phyloP scores from a whole-genome alignment of 1,140 invertebrate species.

The Euschistus heros region DNA sequence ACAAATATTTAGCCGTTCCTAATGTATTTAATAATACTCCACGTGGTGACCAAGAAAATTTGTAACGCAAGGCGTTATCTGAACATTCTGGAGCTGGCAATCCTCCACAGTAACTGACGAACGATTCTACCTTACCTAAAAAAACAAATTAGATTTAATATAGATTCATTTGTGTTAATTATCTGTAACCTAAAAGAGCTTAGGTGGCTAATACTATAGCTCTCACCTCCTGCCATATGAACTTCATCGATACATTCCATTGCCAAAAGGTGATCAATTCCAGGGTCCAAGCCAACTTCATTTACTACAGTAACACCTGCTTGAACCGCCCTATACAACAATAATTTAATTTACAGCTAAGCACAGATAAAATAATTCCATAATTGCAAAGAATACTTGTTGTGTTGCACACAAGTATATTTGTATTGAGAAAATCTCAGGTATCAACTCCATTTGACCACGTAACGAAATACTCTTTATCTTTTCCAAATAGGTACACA shows the following conservation, averaged over 20 bases:
- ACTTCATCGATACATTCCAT: slow-evolving; percentile 93
- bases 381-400: too few species aligned
- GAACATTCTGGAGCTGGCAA: slow-evolving; percentile 91
- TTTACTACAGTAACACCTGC: slow-evolving; percentile 34
- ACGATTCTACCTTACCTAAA: slow-evolving; percentile 67
- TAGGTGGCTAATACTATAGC: too few species aligned
- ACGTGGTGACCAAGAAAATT: slow-evolving; percentile 94
- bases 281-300: slow-evolving; percentile 95
- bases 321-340: slow-evolving; percentile 31
- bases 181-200: too few species aligned
- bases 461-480: not conserved
- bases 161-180: too few species aligned
- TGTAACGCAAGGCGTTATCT: slow-evolving; percentile 88
- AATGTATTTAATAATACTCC: slow-evolving; percentile 84
- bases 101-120: slow-evolving; percentile 94
- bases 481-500: too few species aligned
- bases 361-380: too few species aligned
- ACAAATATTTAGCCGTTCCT: slow-evolving; percentile 75
- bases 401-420: too few species aligned
- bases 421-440: too few species aligned
- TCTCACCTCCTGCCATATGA: slow-evolving; percentile 54
- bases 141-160: not conserved
- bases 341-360: not conserved
- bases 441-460: too few species aligned
- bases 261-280: slow-evolving; percentile 94